phyloP scores from a whole-genome alignment of 1,140 invertebrate species.

The Formica exsecta region DNA sequence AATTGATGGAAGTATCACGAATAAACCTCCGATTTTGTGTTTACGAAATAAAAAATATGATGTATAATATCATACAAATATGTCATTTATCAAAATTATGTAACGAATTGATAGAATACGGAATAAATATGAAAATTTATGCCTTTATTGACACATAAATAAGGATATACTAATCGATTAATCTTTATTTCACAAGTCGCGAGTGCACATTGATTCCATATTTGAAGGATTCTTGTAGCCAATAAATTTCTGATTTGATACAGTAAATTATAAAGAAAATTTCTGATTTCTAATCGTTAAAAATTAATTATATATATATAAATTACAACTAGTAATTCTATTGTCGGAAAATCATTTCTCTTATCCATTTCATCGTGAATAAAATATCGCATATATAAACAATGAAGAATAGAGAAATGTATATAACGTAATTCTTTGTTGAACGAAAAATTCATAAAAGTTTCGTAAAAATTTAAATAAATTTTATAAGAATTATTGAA shows the following conservation, averaged over 20 bases:
- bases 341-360: neutral
- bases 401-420: neutral
- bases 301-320: neutral
- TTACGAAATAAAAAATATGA: neutral
- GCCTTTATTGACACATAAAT: neutral
- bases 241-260: neutral
- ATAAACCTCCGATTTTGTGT: neutral
- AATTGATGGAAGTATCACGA: conserved; percentile 5
- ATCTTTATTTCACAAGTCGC: neutral
- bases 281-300: neutral
- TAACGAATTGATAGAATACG: neutral
- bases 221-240: neutral
- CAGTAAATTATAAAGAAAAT: neutral
- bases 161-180: conserved; percentile 17
- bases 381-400: conserved; percentile 1
- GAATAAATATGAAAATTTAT: neutral
- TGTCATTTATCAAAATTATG: conserved; percentile 15
- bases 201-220: neutral
- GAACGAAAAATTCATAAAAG: neutral
- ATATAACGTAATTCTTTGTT: neutral
- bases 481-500: neutral
- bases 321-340: neutral
- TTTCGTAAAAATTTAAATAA: neutral
- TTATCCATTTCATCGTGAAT: neutral
- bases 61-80: neutral